Percentiles rank a stretch among this genome's conserved stretches.
These are phyloP conservation scores for Decapterus maruadsi DNA, from an alignment of 2,797 vertebrate genomes.

Conservation along the genomic window DNA sequence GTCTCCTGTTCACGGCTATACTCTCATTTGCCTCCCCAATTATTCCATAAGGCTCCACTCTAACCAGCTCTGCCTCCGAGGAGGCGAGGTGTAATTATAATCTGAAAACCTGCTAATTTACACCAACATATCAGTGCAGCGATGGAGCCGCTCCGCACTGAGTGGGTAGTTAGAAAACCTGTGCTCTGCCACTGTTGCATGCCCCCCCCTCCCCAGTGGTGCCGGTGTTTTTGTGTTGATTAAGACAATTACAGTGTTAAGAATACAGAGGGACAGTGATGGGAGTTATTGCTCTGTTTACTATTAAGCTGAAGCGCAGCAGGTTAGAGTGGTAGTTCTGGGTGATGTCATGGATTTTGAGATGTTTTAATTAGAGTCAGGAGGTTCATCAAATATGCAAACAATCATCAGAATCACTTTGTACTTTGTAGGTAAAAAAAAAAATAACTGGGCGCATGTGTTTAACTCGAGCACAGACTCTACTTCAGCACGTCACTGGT, in stretches of 20 bases:
- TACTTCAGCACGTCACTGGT: too few relatives aligned
- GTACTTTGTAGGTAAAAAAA: not conserved
- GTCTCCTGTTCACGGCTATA: constrained; percentile 51
- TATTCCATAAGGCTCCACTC: constrained; percentile 60
- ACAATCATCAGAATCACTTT: not conserved
- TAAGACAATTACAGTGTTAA: constrained; percentile 53
- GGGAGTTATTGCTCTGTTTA: constrained; percentile 18
- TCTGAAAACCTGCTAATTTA: constrained; percentile 65
- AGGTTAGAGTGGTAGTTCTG: constrained; percentile 10
- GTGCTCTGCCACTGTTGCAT: constrained; percentile 20
- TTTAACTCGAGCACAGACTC: too few relatives aligned
- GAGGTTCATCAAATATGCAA: constrained; percentile 10
- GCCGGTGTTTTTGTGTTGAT: constrained; percentile 51
- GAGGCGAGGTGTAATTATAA: constrained; percentile 67
- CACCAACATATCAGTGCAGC: constrained; percentile 49
- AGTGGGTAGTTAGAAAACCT: constrained; percentile 47
- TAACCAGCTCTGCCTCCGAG: constrained; percentile 52
- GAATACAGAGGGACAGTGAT: constrained; percentile 28
- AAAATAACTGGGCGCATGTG: too few relatives aligned
- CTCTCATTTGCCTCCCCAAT: constrained; percentile 68
- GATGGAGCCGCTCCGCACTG: constrained; percentile 28
- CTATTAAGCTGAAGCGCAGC: not conserved
- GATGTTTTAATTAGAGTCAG: not conserved
- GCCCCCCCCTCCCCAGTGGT: constrained; percentile 10
- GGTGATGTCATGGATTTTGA: constrained; percentile 3